phyloP scores from a whole-genome alignment of 1,140 invertebrate species.

The Caenorhabditis latens region DNA sequence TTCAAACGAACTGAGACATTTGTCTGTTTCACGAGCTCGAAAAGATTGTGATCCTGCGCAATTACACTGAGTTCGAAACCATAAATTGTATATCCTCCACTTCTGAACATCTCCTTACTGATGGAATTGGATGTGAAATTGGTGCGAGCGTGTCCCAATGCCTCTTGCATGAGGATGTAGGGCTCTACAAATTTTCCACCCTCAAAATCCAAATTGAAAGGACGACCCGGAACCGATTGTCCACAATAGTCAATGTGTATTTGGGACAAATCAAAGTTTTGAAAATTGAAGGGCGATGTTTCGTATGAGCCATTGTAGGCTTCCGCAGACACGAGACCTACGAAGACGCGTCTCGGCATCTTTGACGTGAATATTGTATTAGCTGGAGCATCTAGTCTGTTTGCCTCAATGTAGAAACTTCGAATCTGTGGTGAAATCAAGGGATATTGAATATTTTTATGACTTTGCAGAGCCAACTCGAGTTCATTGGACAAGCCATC shows the following conservation, averaged over 20 bases:
- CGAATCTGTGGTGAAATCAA: background rate
- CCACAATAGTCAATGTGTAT: constrained; percentile 6
- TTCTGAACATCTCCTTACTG: background rate
- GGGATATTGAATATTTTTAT: constrained; percentile 2
- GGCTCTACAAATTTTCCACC: background rate
- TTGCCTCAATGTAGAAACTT: background rate
- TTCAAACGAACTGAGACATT: background rate
- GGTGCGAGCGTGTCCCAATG: background rate
- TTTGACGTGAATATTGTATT: background rate
- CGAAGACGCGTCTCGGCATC: background rate
- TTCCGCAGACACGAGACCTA: background rate
- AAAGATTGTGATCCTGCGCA: background rate
- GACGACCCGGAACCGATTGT: background rate
- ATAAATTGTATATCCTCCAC: background rate
- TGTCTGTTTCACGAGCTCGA: background rate
- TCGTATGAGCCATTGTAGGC: background rate
- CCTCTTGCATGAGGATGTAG: background rate
- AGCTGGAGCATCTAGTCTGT: background rate
- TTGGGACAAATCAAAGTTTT: background rate
- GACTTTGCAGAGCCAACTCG: background rate
- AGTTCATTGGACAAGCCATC: background rate
- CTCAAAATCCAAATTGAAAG: background rate
- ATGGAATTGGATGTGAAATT: background rate
- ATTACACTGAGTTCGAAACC: background rate
- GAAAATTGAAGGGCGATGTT: background rate